These are phyloP conservation scores for Lepidurus couesii DNA, from an alignment of 1,140 invertebrate species.

Conservation along the genomic window DNA sequence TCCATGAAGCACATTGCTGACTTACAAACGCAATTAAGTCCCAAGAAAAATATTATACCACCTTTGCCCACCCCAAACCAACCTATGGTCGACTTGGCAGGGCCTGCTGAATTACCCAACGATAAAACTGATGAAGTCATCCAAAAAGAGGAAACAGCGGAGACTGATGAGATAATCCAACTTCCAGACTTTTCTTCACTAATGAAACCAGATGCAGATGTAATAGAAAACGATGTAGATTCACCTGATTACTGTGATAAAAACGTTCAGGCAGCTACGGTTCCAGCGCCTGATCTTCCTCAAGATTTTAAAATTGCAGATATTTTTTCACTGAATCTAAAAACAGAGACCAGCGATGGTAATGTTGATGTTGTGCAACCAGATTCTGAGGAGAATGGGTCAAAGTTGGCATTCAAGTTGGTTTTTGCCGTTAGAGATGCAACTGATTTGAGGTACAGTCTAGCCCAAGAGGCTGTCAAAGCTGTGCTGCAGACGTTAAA, in stretches of 20 bases:
- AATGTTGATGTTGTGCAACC: too few relatives aligned
- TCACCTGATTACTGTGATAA: background rate
- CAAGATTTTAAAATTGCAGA: too few relatives aligned
- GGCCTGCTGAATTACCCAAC: background rate
- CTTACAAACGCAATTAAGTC: background rate
- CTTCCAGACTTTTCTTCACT: constrained; percentile 10
- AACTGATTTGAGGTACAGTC: background rate
- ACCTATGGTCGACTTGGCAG: background rate
- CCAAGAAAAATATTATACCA: background rate
- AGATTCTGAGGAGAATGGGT: background rate
- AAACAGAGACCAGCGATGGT: too few relatives aligned
- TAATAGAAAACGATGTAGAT: background rate
- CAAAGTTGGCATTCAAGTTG: background rate
- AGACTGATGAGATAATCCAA: background rate
- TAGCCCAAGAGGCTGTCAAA: background rate
- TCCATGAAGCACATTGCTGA: background rate
- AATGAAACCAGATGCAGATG: background rate
- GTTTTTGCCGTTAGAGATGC: background rate
- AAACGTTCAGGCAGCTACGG: background rate
- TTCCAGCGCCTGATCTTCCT: background rate
- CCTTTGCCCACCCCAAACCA: background rate
- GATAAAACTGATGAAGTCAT: background rate
- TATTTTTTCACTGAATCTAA: too few relatives aligned
- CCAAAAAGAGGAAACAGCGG: background rate
- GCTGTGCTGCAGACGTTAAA: background rate